These are phyloP conservation scores for Diplolepis rosae DNA, from an alignment of 2,888 invertebrate genomes.

Conservation along the genomic window DNA sequence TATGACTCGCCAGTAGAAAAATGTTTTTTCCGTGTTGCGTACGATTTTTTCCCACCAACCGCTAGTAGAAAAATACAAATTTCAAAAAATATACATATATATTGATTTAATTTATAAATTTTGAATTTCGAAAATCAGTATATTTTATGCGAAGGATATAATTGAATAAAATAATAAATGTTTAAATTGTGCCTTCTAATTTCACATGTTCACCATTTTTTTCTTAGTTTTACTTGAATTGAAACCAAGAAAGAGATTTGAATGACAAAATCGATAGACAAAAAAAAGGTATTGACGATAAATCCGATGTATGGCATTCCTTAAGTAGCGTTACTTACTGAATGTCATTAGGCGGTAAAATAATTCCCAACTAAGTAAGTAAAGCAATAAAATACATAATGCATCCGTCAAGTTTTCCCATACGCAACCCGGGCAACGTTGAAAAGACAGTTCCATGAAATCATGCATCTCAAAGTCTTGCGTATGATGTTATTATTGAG, in stretches of 20 bases:
- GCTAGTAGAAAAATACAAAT: too few relatives aligned
- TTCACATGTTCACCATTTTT: too few relatives aligned
- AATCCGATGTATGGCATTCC: slow-evolving; percentile 62
- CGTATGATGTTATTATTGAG: slow-evolving; percentile 49
- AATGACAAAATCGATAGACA: slow-evolving; percentile 16
- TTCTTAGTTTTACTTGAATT: neutral
- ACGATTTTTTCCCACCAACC: too few relatives aligned
- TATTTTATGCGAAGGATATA: too few relatives aligned
- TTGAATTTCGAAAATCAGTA: too few relatives aligned
- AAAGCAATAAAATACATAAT: slow-evolving; percentile 72
- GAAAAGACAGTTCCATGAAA: slow-evolving; percentile 63
- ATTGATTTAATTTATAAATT: too few relatives aligned
- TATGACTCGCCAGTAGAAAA: too few relatives aligned
- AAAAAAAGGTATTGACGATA: slow-evolving; percentile 47
- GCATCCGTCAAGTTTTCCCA: slow-evolving; percentile 69
- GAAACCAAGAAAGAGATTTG: neutral
- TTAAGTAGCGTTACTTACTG: slow-evolving; percentile 57
- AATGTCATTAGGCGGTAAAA: slow-evolving; percentile 68
- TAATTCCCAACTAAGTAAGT: slow-evolving; percentile 70
- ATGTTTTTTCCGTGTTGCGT: too few relatives aligned
- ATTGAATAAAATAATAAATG: too few relatives aligned
- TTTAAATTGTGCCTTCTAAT: too few relatives aligned
- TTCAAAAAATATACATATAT: too few relatives aligned
- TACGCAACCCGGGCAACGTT: slow-evolving; percentile 44
- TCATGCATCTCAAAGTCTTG: slow-evolving; percentile 62